These are phyloP conservation scores for Iguana delicatissima DNA, from an alignment of 2,797 vertebrate genomes.

Conservation along the genomic window DNA sequence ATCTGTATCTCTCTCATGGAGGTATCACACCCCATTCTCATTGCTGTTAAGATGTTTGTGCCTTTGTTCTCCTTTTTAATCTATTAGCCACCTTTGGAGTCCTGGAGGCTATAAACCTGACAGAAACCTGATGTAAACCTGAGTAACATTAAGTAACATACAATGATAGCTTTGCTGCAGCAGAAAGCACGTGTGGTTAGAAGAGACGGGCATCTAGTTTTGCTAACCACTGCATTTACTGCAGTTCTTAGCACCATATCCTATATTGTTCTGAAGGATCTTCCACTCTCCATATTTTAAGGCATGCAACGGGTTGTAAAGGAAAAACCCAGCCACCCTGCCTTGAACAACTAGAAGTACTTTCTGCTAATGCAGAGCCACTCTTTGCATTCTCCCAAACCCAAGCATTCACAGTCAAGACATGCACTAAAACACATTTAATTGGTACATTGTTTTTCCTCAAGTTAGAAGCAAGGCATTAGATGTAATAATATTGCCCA, in stretches of 20 bases:
- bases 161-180: not conserved
- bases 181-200: not conserved
- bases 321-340: too few species aligned
- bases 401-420: conserved; percentile 15
- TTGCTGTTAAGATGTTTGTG: not conserved
- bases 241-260: not conserved
- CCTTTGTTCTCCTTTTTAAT: conserved; percentile 6
- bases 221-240: not conserved
- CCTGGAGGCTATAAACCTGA: not conserved
- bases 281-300: not conserved
- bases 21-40: not conserved
- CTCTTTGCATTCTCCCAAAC: not conserved
- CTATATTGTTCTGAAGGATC: not conserved
- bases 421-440: not conserved
- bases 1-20: not conserved
- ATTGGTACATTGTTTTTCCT: not conserved
- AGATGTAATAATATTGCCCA: too few species aligned
- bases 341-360: not conserved
- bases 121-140: not conserved
- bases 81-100: not conserved
- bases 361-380: not conserved
- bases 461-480: not conserved
- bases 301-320: not conserved
- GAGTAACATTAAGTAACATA: not conserved
- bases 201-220: not conserved